phyloP scores from a whole-genome alignment of 2,797 vertebrate species.

The Pseudotriccus pelzelni region DNA sequence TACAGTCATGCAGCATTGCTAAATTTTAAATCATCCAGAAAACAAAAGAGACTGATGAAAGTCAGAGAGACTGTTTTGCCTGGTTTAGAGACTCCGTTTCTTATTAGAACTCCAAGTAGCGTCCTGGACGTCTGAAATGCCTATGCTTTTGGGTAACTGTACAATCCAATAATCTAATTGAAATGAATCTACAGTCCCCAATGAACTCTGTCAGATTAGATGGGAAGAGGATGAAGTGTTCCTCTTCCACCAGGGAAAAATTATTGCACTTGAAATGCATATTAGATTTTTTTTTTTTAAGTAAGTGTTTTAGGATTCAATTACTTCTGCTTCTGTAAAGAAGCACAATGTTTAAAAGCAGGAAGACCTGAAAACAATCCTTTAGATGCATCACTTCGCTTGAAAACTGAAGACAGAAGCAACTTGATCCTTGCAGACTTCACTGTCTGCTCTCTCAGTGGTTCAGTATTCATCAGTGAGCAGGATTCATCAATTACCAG shows the following conservation, averaged over 20 bases:
- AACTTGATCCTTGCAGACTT: conserved; percentile 18
- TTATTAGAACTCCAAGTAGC: not conserved
- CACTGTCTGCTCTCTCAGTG: not conserved
- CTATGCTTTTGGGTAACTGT: not conserved
- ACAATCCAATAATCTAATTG: conserved; percentile 15
- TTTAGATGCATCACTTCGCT: conserved; percentile 17
- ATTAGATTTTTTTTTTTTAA: not conserved
- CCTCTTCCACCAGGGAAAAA: conserved; percentile 47
- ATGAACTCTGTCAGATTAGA: conserved; percentile 52
- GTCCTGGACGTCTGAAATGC: not conserved
- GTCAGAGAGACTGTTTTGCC: not conserved
- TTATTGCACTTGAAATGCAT: conserved; percentile 4
- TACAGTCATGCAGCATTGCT: not conserved
- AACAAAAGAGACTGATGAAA: not conserved
- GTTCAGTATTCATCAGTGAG: not conserved
- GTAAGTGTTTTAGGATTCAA: conserved; percentile 43
- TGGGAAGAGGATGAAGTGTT: conserved; percentile 34
- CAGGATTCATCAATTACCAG: not conserved
- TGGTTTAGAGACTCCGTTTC: not conserved
- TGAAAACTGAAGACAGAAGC: conserved; percentile 12
- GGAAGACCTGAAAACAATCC: conserved; percentile 1
- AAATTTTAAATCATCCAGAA: not conserved
- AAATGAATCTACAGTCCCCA: conserved; percentile 23
- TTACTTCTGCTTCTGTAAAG: conserved; percentile 27
- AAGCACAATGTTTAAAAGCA: conserved; percentile 45